Evolutionary conservation across 92 coral and sea anemone species (phyloP).

Genomic region (Diadumene lineata): DNA sequence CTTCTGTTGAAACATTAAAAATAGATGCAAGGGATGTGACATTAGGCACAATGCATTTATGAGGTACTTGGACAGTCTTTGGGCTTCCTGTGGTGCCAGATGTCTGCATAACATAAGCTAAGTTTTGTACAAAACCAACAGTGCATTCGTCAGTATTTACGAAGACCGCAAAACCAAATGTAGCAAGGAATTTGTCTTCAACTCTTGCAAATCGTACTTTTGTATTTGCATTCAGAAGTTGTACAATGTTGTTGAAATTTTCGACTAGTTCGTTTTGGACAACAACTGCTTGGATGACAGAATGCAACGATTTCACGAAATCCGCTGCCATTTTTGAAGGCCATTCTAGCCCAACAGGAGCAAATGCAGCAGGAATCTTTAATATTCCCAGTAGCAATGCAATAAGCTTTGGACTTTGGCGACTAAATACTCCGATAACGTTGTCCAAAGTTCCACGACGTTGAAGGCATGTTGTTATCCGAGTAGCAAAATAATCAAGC

Average conservation of each 20-base stretch:
- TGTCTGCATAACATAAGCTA: slow-evolving; percentile 94
- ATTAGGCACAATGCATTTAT: slow-evolving; percentile 84
- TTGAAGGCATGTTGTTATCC: slow-evolving; percentile 45
- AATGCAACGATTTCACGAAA: slow-evolving; percentile 43
- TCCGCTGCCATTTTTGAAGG: slow-evolving; percentile 49
- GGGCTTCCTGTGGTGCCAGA: slow-evolving; percentile 97
- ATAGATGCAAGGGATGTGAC: slow-evolving; percentile 51
- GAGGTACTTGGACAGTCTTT: slow-evolving; percentile 85
- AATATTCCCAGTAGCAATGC: slow-evolving; percentile 73
- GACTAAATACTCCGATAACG: slow-evolving; percentile 63
- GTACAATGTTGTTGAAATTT: slow-evolving; percentile 19
- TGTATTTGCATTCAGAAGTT: not conserved
- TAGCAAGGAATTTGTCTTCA: slow-evolving; percentile 15
- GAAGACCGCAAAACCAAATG: slow-evolving; percentile 36
- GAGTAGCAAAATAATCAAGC: slow-evolving; percentile 45
- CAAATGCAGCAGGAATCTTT: slow-evolving; percentile 66
- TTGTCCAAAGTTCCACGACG: slow-evolving; percentile 18
- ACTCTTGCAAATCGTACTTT: not conserved
- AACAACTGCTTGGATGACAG: slow-evolving; percentile 30
- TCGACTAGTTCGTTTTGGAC: slow-evolving; percentile 41
- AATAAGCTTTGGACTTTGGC: slow-evolving; percentile 54
- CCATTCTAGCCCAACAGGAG: slow-evolving; percentile 71
- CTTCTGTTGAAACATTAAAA: slow-evolving; percentile 63
- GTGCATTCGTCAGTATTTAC: not conserved
- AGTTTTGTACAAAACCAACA: slow-evolving; percentile 2